phyloP scores from a whole-genome alignment of 2,888 invertebrate species.

The Sphecodes monilicornis region DNA sequence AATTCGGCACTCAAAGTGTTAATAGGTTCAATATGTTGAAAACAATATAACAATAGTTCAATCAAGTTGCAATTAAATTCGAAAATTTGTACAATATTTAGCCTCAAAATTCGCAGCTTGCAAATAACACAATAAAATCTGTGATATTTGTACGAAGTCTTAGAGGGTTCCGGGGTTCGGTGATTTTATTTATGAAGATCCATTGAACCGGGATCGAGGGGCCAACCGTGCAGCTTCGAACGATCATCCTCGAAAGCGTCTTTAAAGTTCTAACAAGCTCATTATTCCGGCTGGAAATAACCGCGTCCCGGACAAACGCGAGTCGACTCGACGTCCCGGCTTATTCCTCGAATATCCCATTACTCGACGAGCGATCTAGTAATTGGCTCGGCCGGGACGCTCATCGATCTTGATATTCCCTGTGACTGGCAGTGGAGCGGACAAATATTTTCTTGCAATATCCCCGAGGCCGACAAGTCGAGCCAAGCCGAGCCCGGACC shows the following conservation, averaged over 20 bases:
- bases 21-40: not conserved
- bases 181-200: not conserved
- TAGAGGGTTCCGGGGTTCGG: not conserved
- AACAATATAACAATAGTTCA: not conserved
- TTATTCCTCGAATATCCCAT: conserved; percentile 19
- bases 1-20: no score
- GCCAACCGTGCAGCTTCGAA: not conserved
- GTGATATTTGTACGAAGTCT: not conserved
- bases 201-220: not conserved
- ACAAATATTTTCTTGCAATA: conserved; percentile 61
- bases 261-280: conserved; percentile 13
- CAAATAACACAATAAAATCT: not conserved
- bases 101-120: not conserved
- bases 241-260: conserved; percentile 1
- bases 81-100: not conserved
- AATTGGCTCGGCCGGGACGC: conserved; percentile 36
- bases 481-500: not conserved
- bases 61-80: not conserved
- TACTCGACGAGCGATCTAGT: conserved; percentile 16
- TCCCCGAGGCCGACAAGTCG: not conserved
- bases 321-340: not conserved
- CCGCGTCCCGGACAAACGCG: not conserved
- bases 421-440: not conserved
- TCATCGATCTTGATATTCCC: not conserved
- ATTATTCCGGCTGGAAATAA: conserved; percentile 3